Evolutionary conservation across 2,113 vertebrate genomes (phyloP).

Genomic region (Eptesicus fuscus): DNA sequence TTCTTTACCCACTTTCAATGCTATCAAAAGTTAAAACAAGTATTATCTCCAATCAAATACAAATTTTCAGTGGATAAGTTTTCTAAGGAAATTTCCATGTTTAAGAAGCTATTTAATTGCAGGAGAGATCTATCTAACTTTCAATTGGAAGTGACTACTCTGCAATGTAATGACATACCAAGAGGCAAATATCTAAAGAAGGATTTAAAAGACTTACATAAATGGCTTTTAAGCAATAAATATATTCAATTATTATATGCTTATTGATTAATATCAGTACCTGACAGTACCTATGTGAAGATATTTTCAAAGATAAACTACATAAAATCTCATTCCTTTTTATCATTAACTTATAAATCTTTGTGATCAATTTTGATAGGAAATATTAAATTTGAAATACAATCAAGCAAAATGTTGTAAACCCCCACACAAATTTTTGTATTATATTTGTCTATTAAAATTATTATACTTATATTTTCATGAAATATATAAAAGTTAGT

Average conservation of each 20-base stretch:
- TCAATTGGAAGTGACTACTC: not conserved
- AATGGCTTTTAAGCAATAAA: not conserved
- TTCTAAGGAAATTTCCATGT: not conserved
- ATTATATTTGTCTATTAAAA: not conserved
- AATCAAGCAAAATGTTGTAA: not conserved
- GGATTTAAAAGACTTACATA: not conserved
- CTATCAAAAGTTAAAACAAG: slow-evolving; percentile 15
- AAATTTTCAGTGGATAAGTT: not conserved
- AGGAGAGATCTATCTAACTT: not conserved
- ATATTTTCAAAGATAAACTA: not conserved
- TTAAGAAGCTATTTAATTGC: not conserved
- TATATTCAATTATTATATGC: not conserved
- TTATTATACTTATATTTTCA: not conserved
- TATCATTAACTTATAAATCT: not conserved
- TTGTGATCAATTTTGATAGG: not conserved
- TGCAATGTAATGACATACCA: not conserved
- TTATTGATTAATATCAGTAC: not conserved
- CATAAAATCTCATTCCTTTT: not conserved
- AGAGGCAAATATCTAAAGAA: not conserved
- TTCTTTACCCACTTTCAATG: not conserved
- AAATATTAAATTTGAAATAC: not conserved
- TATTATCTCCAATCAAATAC: not conserved
- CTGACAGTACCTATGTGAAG: not conserved
- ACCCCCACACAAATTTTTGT: not conserved
- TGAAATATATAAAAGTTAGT: not conserved